phyloP scores from a whole-genome alignment of 2,888 invertebrate species.

The Meteorus colon region DNA sequence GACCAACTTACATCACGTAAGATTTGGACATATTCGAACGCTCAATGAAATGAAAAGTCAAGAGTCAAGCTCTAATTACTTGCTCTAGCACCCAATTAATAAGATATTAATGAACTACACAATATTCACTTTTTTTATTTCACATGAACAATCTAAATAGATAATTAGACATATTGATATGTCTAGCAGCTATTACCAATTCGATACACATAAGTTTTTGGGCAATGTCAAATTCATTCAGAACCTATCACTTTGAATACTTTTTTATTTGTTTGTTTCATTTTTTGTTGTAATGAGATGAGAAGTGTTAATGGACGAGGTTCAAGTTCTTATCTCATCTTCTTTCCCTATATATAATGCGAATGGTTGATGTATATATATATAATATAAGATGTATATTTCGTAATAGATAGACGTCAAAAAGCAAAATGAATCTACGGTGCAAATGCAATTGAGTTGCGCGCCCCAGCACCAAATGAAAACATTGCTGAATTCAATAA shows the following conservation, averaged over 20 bases:
- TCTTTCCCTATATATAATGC: background rate
- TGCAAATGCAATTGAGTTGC: constrained; percentile 56
- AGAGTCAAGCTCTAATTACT: constrained; percentile 36
- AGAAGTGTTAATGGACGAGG: constrained; percentile 33
- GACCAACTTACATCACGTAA: constrained; percentile 43
- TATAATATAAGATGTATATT: constrained; percentile 25
- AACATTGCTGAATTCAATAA: constrained; percentile 12
- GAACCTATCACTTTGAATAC: constrained; percentile 27
- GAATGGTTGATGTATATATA: background rate
- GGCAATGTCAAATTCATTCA: constrained; percentile 15
- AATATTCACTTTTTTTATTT: constrained; percentile 47
- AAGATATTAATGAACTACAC: constrained; percentile 45
- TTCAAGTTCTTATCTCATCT: background rate
- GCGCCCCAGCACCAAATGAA: constrained; percentile 28
- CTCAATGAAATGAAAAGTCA: background rate
- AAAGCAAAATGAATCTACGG: constrained; percentile 56
- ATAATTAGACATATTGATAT: constrained; percentile 41
- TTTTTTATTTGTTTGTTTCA: constrained; percentile 32
- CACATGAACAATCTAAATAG: constrained; percentile 47
- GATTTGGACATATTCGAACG: background rate
- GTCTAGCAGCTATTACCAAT: constrained; percentile 16
- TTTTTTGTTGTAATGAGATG: constrained; percentile 20
- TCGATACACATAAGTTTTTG: background rate
- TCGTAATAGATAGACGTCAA: constrained; percentile 43
- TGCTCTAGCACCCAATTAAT: constrained; percentile 54